These are phyloP conservation scores for Burhinus bistriatus DNA, from an alignment of 2,113 vertebrate species.

Conservation along the genomic window DNA sequence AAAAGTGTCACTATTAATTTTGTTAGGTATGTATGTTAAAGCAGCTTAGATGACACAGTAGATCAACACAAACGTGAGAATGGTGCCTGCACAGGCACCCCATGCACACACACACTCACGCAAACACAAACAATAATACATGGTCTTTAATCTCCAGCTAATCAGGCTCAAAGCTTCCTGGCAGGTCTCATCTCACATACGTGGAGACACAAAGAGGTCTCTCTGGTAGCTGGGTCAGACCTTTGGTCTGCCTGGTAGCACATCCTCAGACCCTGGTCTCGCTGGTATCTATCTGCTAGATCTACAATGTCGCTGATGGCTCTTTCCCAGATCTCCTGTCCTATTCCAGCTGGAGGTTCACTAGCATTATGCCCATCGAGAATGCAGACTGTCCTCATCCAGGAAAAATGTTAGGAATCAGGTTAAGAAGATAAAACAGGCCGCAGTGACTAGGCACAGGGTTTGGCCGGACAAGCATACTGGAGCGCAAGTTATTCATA, in stretches of 20 bases:
- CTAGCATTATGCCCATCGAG: fast-evolving
- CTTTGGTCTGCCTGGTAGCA: background rate
- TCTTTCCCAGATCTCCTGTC: background rate
- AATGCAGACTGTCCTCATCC: background rate
- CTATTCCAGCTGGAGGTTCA: background rate
- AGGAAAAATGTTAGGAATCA: background rate
- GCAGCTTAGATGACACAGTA: background rate
- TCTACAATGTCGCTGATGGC: background rate
- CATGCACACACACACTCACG: background rate
- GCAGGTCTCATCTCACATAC: background rate
- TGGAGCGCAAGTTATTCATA: background rate
- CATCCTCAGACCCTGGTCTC: background rate
- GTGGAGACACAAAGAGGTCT: background rate
- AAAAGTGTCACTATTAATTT: background rate
- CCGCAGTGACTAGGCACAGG: background rate
- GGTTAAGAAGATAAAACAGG: background rate
- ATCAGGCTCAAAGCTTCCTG: background rate
- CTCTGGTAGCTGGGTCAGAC: background rate
- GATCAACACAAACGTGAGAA: background rate
- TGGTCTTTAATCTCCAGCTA: background rate
- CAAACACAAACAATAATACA: fast-evolving
- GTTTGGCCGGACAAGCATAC: background rate
- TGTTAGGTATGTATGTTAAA: background rate
- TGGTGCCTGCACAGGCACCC: background rate
- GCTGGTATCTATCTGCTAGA: fast-evolving